These are phyloP conservation scores for Stenchaetothrips biformis DNA, from an alignment of 2,888 invertebrate species.

Conservation along the genomic window DNA sequence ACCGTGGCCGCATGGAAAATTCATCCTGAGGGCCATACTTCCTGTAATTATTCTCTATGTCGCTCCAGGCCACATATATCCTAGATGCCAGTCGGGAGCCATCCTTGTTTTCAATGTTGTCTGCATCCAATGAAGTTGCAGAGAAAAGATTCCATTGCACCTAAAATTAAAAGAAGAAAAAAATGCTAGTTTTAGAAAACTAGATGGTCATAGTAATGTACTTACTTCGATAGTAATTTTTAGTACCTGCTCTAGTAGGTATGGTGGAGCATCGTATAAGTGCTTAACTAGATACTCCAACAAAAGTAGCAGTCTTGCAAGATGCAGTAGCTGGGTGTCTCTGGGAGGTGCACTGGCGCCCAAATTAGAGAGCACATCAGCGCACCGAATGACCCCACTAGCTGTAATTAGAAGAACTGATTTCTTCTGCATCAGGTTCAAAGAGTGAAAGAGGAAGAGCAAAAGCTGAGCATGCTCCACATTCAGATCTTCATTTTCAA, in stretches of 20 bases:
- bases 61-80: constrained; percentile 65
- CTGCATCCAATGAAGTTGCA: constrained; percentile 56
- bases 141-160: constrained; percentile 77
- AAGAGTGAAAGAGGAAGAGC: constrained; percentile 87
- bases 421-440: constrained; percentile 95
- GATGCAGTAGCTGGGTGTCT: constrained; percentile 70
- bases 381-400: constrained; percentile 65
- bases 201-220: background rate
- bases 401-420: constrained; percentile 80
- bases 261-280: constrained; percentile 86
- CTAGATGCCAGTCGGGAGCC: constrained; percentile 52
- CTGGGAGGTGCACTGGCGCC: constrained; percentile 46
- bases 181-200: constrained; percentile 4
- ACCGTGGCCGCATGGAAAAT: constrained; percentile 76
- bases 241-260: constrained; percentile 74
- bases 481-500: constrained; percentile 82
- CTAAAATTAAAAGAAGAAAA: constrained; percentile 42
- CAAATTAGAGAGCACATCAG: constrained; percentile 50
- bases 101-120: constrained; percentile 54
- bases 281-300: constrained; percentile 94
- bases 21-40: constrained; percentile 59
- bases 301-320: constrained; percentile 76
- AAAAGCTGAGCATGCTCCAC: constrained; percentile 93
- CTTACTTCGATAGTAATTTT: background rate
- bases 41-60: constrained; percentile 70